phyloP scores from a whole-genome alignment of 2,888 invertebrate genomes.

The Azorinus chamasolen region DNA sequence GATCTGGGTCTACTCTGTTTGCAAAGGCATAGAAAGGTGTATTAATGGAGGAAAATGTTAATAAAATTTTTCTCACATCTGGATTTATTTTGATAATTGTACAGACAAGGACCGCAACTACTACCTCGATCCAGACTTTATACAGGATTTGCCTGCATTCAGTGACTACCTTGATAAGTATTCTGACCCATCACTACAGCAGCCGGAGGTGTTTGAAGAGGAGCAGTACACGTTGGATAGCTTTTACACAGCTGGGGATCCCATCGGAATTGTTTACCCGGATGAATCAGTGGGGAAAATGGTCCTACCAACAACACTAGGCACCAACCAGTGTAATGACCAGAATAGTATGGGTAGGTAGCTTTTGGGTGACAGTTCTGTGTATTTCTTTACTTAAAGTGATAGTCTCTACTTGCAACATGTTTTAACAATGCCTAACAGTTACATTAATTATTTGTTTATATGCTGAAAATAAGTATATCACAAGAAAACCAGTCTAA shows the following conservation, averaged over 20 bases:
- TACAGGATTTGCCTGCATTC: constrained; percentile 71
- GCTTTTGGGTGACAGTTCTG: no score
- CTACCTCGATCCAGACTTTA: constrained; percentile 79
- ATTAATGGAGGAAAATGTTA: no score
- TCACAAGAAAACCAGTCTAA: no score
- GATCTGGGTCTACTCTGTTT: no score
- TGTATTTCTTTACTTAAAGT: no score
- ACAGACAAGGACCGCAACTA: constrained; percentile 82
- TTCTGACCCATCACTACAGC: constrained; percentile 69
- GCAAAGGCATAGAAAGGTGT: no score
- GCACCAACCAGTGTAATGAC: constrained; percentile 74
- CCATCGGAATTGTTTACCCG: constrained; percentile 78
- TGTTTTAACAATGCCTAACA: no score
- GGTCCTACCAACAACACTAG: constrained; percentile 69
- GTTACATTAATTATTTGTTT: no score
- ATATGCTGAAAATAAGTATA: no score
- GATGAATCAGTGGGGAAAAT: constrained; percentile 71
- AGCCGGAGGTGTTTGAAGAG: constrained; percentile 37
- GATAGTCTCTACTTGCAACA: no score
- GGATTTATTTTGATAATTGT: no score
- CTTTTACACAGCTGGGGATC: constrained; percentile 78
- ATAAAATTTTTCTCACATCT: no score
- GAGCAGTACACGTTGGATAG: constrained; percentile 45
- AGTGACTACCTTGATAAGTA: constrained; percentile 72
- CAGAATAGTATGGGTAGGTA: constrained; percentile 80